Conservation (phyloP, 2,113 vertebrate species). For the Heliornis fulica region DNA sequence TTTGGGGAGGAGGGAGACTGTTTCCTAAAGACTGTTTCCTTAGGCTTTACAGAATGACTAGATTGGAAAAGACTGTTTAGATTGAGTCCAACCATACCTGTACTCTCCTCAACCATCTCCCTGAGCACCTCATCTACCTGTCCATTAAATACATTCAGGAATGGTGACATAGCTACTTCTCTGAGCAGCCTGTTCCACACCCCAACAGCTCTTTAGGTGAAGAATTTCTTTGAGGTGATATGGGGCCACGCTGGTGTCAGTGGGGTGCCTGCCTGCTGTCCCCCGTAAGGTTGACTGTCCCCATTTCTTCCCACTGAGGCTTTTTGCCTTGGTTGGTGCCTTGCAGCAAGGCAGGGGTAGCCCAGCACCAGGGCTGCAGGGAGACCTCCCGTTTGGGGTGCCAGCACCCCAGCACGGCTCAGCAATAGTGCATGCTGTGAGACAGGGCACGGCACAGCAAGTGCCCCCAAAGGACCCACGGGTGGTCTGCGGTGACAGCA, state of each 20-base stretch:
- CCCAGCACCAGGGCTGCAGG: neutral
- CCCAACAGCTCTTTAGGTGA: no score
- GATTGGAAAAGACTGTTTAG: no score
- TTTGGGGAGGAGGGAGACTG: neutral
- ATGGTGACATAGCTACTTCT: no score
- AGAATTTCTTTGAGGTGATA: neutral
- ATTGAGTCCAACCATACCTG: no score
- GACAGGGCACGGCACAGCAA: fast-evolving
- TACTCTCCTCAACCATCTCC: no score
- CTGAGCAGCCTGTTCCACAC: no score
- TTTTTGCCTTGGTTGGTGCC: neutral
- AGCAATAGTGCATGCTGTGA: fast-evolving
- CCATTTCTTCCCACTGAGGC: neutral
- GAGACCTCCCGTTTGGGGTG: neutral
- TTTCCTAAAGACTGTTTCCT: neutral
- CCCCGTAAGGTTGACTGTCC: neutral
- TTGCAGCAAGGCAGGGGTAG: neutral
- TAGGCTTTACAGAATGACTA: no score
- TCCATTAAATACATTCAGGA: no score
- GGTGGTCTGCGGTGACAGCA: fast-evolving
- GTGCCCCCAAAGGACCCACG: neutral
- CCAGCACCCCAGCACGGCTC: fast-evolving
- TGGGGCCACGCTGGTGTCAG: fast-evolving
- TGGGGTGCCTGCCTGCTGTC: neutral
- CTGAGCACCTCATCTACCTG: no score